Base-by-base conservation (phyloP, 2,113 vertebrate genomes). In the Aptenodytes patagonicus region DNA sequence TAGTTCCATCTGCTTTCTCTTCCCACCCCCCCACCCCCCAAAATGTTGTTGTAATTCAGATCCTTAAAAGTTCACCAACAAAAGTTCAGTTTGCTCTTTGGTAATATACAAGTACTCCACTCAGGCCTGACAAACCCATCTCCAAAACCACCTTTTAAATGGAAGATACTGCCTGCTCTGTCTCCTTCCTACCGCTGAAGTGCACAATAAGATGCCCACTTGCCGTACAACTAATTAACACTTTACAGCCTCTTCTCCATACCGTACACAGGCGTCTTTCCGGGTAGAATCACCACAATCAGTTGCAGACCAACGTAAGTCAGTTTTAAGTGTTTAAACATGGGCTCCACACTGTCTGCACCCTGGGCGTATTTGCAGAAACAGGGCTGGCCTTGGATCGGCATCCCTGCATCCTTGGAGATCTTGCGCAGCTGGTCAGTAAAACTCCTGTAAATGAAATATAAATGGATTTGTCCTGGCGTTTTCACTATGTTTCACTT, bases 361-460 rank as follows among this genome's bases (percentile, higher is more conserved):
- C 99, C 99, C 93, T 99, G 99, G 68, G 99, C 99, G 0, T 99
- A 99, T 90, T 99, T 99, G 97, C 99, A 99, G 98, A 99, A 99
- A 81, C 99, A 99, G 5, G 99, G 99, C 97, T 99, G 99, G 57
- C 99, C 99, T 76, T 99, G 99, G 95, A 99, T 99, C 1, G 99
- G 99, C 99, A 99, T 99, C 87, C 99, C 99, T 0, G 99, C 99
- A 1, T 99, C 99, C 97, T 99, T 99, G 7, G 99, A 99, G 97
- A 99, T 99, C 98, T 99, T 99, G 64, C 99, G 98, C 62, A 99
- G 98, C 96, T 99, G 99, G 96, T 99, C 99, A 0, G 99, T 99
- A 94, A 99, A 99, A 96, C 99, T 99, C 98, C 99, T 99, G 82
- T 21, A 36, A 86, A 62, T 24, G 52, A 64, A 83, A 69, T 1